Conservation (phyloP, 2,113 vertebrate species). For the Brachyistius frenatus region DNA sequence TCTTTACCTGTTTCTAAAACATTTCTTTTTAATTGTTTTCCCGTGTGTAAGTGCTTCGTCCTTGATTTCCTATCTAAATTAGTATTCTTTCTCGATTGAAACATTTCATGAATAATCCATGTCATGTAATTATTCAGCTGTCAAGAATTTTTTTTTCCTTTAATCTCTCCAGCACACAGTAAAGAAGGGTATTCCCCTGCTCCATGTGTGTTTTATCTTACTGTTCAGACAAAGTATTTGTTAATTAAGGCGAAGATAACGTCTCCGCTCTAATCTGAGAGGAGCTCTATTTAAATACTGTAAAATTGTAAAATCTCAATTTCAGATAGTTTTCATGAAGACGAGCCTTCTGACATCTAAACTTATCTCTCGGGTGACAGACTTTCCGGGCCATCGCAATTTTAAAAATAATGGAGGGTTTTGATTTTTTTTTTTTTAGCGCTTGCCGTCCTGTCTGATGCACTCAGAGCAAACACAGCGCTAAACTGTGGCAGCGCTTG, state of each 20-base stretch:
- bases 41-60: too few species aligned
- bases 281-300: neutral
- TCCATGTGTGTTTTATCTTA: neutral
- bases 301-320: slow-evolving; percentile 1
- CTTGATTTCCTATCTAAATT: too few species aligned
- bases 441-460: too few species aligned
- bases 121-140: too few species aligned
- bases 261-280: neutral
- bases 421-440: too few species aligned
- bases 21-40: too few species aligned
- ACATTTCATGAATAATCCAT: too few species aligned
- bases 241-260: neutral
- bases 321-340: neutral
- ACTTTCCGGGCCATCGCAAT: neutral
- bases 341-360: neutral
- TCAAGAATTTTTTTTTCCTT: neutral
- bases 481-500: too few species aligned
- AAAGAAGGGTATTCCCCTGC: too few species aligned
- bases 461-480: too few species aligned
- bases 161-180: neutral
- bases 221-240: neutral
- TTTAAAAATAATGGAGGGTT: neutral
- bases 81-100: too few species aligned
- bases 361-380: slow-evolving; percentile 8
- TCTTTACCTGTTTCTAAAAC: neutral